Evolutionary conservation across 1,140 invertebrate species (phyloP), one percentile per base, ranked within the genome.

Genomic region (Cotesia typhae): DNA sequence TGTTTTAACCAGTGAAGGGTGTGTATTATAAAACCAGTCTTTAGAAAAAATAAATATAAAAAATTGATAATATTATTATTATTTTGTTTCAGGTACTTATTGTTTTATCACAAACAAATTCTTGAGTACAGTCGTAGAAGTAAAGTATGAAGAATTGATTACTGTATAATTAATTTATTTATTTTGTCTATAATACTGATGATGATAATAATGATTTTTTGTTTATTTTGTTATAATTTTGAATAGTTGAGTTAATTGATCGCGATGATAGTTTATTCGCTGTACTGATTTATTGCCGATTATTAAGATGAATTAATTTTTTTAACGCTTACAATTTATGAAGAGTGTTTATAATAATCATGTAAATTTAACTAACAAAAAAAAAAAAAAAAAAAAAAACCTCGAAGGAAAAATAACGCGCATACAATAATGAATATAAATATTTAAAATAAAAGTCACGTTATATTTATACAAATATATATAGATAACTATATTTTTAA

Each of bases 1-100:
- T 78, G 97, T 99, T 59, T 88, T 99, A 17, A 92, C 93, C 76
- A 98, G 96, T 83, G 97, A 99, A 90, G 98, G 96, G 92, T 98
- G 89, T 88, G 87, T 86, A 47, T 53, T 47, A 53, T 4, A 61
- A 66, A 28, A 28, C 1, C 3, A 28, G 28, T 28, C 28, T 28
- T 28, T 28, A 28, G 28, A 28, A 28, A 2, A 28, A 28, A 28
- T 10, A 47, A 47, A 67, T 67, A 17, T 1, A 2, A 60, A 17
- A 2, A 9, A 59, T 67, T 61, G 6, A 4, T 60, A 37, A 71
- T 35, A 72, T 47, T 37, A 51, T 9, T 6, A 20, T 53, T 67
- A 60, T 12, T 55, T 70, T 35, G 70, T 83, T 87, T 78, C 89
- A 95, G 94, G 75, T 96, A 97, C 88, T 89, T 97, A 64, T 89